These are phyloP conservation scores for Sarcophaga peregrina DNA, from an alignment of 1,140 invertebrate genomes.

Conservation along the genomic window DNA sequence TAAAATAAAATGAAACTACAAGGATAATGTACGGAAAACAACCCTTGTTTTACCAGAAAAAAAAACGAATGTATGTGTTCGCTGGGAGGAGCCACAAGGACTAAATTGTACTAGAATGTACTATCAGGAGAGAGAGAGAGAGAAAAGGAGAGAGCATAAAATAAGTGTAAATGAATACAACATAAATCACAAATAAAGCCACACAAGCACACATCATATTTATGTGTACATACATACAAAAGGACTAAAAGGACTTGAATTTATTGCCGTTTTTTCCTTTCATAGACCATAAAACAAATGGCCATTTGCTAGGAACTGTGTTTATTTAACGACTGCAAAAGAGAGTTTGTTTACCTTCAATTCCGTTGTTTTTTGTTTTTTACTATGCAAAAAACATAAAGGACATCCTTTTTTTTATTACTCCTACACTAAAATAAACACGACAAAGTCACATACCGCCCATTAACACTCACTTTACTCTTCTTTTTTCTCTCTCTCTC, in stretches of 20 bases:
- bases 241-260: background rate
- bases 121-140: background rate
- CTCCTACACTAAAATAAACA: constrained; percentile 7
- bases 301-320: background rate
- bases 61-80: background rate
- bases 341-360: background rate
- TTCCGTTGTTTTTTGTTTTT: background rate
- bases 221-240: background rate
- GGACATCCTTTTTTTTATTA: background rate
- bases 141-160: background rate
- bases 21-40: too few relatives aligned
- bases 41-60: too few relatives aligned
- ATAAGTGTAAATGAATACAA: constrained; percentile 12
- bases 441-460: constrained; percentile 33
- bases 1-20: too few relatives aligned
- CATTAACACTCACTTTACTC: constrained; percentile 34
- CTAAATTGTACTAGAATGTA: background rate
- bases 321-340: background rate
- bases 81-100: background rate
- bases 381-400: background rate
- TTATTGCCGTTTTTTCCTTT: background rate
- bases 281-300: background rate
- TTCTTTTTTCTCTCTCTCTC: background rate
- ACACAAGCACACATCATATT: background rate
- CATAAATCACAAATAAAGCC: background rate